Conservation (phyloP, 2,888 invertebrate genomes). For the Aelia acuminata region DNA sequence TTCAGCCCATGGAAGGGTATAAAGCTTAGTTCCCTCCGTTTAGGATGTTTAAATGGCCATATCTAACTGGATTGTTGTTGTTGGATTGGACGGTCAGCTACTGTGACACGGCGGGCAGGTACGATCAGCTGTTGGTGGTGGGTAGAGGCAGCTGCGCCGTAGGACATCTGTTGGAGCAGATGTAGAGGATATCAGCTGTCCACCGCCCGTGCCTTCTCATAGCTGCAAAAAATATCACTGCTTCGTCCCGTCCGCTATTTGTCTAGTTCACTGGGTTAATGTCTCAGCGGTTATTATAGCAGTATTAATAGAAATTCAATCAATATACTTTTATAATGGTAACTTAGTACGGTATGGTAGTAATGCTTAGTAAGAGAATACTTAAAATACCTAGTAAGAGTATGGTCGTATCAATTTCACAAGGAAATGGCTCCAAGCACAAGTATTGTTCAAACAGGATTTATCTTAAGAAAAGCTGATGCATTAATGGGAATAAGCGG, state of each 20-base stretch:
- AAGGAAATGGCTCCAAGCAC: no score
- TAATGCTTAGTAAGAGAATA: no score
- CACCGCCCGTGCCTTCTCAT: not conserved
- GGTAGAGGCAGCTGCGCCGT: not conserved
- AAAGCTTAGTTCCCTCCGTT: not conserved
- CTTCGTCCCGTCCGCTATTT: not conserved
- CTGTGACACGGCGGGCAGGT: not conserved
- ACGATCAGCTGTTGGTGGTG: not conserved
- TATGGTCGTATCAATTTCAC: no score
- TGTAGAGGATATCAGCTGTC: slow-evolving; percentile 41
- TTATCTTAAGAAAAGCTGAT: no score
- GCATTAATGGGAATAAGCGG: no score
- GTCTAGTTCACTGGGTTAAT: not conserved
- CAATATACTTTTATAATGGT: no score
- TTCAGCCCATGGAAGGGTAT: no score
- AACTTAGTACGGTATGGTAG: no score
- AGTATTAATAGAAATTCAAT: not conserved
- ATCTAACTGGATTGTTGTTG: no score
- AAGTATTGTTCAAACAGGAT: no score
- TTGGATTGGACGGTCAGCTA: not conserved
- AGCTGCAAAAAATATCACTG: slow-evolving; percentile 12
- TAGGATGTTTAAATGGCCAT: slow-evolving; percentile 1
- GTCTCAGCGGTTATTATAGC: not conserved
- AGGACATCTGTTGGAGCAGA: slow-evolving; percentile 16
- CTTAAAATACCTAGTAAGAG: no score